Evolutionary conservation across 2,888 invertebrate genomes (phyloP), one percentile per base, ranked within the genome.

Genomic region (Odontothrips loti): DNA sequence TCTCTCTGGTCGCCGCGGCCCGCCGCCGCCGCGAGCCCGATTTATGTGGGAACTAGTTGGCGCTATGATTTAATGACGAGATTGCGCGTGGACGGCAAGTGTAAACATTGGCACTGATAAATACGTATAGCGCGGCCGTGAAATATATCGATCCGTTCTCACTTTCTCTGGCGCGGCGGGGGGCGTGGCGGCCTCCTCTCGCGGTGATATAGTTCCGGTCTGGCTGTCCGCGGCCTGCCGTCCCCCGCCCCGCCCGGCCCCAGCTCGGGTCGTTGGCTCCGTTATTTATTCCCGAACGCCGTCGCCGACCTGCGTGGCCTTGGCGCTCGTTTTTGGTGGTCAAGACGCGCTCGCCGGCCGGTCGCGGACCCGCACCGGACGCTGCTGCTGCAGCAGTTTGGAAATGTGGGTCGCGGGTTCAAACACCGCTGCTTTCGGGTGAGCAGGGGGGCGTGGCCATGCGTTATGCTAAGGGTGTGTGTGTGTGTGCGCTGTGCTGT

Each of bases 61-160:
- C 68, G 68, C 68, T 75, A 58, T 58, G 68, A 75, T 75, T 75
- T 75, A 75, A 27, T 75, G 68, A 12, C 68, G 23, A 75, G 68
- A 75, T 75, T 75, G 68, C 58, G 17, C 58, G 17, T 15, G 58
- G 58, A 58, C 58, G 34, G 58, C 68, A 75, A 75, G 68, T 75
- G 68, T 75, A 75, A 75, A 75, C 68, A 75, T 75, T 75, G 68
- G 68, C 68, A 75, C 68, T 75, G 68, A 75, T 75, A 75, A 75
- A 75, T 75, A 27, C 68, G 68, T n/a, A 75, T 23, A 23, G 23
- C 27, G 58, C 58, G 68, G 23, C 68, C 27, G 27, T 23, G 68
- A 75, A 75, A 75, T 23, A 15, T 15, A 75, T 75, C 23, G 68
- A 75, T 75, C 68, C 12, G 68, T 12, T 75, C 23, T 75, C 58